Percentiles rank a stretch among this genome's conserved stretches.
Conservation (phyloP, 2,888 invertebrate genomes). For the Quadriops clusia region DNA sequence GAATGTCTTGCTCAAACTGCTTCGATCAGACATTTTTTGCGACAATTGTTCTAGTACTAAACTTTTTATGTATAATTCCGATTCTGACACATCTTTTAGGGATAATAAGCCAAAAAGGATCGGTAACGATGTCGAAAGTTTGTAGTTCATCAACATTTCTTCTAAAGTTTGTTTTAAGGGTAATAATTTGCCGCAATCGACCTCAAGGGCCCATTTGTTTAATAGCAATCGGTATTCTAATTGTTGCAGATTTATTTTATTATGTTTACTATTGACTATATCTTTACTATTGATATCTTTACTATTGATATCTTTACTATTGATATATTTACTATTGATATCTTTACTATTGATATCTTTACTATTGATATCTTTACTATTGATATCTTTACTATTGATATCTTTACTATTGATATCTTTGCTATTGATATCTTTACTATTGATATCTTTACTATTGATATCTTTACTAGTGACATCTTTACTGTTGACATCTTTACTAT, state of each 20-base stretch:
- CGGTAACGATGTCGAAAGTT: conserved; percentile 29
- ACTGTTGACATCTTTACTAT: too few species aligned
- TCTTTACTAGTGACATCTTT: too few species aligned
- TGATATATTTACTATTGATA: too few species aligned
- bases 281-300: too few species aligned
- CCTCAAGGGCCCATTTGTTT: conserved; percentile 22
- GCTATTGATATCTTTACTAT: too few species aligned
- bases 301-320: too few species aligned
- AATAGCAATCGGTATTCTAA: conserved; percentile 26
- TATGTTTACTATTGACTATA: background rate
- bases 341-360: too few species aligned
- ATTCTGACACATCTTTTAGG: conserved; percentile 16
- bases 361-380: too few species aligned
- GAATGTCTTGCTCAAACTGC: conserved; percentile 28
- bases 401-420: too few species aligned
- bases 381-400: too few species aligned
- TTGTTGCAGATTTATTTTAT: conserved; percentile 6
- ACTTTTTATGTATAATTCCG: conserved; percentile 20
- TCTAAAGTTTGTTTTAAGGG: conserved; percentile 24
- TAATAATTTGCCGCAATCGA: conserved; percentile 24
- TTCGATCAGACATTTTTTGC: conserved; percentile 30
- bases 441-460: too few species aligned
- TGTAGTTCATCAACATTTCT: conserved; percentile 30
- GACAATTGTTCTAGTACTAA: conserved; percentile 26
- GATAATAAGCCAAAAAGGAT: conserved; percentile 25